phyloP scores from a whole-genome alignment of 2,797 vertebrate genomes.

The Eidolon dupreanum region DNA sequence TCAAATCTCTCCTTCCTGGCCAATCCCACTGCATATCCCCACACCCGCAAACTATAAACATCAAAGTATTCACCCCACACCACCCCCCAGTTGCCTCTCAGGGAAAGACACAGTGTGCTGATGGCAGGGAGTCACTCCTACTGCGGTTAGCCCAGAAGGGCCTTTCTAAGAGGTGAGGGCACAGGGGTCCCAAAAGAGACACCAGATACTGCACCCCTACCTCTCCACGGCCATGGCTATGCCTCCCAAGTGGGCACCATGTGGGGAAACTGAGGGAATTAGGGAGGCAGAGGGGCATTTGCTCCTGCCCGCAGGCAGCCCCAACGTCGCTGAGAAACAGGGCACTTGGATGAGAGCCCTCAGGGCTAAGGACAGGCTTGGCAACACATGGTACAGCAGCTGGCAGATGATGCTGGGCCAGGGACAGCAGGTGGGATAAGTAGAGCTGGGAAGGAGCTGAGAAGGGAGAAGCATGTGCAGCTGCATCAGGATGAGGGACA shows the following conservation, averaged over 20 bases:
- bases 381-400: background rate
- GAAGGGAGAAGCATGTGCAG: background rate
- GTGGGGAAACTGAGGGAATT: background rate
- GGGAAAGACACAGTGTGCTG: background rate
- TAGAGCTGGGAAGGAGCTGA: background rate
- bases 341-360: background rate
- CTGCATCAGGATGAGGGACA: background rate
- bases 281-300: background rate
- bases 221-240: background rate
- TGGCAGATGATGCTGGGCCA: background rate
- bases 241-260: background rate
- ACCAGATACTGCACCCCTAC: background rate
- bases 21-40: background rate
- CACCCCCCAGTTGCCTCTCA: background rate
- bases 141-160: background rate
- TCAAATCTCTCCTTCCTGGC: conserved; percentile 17
- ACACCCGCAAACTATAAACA: background rate
- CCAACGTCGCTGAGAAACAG: background rate
- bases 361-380: background rate
- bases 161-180: background rate
- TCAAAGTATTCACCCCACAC: background rate
- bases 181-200: background rate
- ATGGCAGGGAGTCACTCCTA: background rate
- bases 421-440: background rate
- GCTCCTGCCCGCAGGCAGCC: background rate